Evolutionary conservation across 1,140 invertebrate species (phyloP), one percentile per base, ranked within the genome.

Genomic region (Drosophila arawakana): DNA sequence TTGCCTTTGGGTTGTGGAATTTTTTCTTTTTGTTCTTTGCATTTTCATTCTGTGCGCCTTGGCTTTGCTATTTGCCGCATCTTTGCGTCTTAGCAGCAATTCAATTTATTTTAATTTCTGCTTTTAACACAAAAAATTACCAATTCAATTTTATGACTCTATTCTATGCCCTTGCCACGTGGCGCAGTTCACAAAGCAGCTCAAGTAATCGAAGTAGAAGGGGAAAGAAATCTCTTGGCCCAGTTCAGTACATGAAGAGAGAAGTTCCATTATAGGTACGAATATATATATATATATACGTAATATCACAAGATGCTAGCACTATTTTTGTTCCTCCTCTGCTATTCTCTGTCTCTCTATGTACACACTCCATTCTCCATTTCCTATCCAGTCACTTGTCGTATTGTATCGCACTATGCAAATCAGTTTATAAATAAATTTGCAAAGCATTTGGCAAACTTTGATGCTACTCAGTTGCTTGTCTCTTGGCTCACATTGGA

Each of bases 51-150:
- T 67, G 61, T 66, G 15, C 55, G 65, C 41, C 58, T 59, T 70
- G 73, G 46, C 57, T 68, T 65, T 59, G 50, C 68, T 58, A 63
- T 71, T 72, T 65, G 68, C 39, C 58, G 70, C 69, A 69, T 67
- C 52, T 78, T 57, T 62, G 60, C 70, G 80, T 84, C 84, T 89
- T 88, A 83, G 84, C 84, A 80, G 80, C 80, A 88, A 88, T 89
- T 88, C 84, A 83, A 88, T 88, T 88, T 89, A 88, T 88, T 88
- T 88, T 88, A 88, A 89, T 88, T 88, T 88, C 84, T 88, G 78
- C 84, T 88, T 84, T 88, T 89, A 88, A 88, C 84, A 88, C 84
- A 88, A 88, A 89, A 86, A 88, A 88, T 88, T 88, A 89, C 84
- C 84, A 88, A 88, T 88, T 88, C 84, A 88, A 88, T 88, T 88